Evolutionary conservation across 2,888 invertebrate genomes (phyloP), one percentile per base, ranked within the genome.

Genomic region (Acrocyrtus sp.): DNA sequence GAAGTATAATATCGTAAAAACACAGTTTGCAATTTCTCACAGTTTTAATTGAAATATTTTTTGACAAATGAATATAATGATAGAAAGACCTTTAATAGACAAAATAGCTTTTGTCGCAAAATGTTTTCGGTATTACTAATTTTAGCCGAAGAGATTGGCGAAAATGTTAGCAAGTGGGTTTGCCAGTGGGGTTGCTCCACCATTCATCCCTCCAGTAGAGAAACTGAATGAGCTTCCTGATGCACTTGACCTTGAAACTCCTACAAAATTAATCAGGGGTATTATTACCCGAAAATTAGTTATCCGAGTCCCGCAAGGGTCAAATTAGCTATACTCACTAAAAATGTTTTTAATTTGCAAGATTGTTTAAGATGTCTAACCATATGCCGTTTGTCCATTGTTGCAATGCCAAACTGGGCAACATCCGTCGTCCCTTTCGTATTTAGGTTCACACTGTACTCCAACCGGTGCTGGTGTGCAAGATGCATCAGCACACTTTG

Each of bases 331-430:
- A 27, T 22, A 50, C 10, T 19, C 50, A 50, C 8, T 22, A 8
- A 10, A n/a, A 17, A 5, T n/a, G 5, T n/a, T 45, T n/a, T 45
- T 22, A 50, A 50, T 50, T 22, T n/a, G n/a, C 5, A 6, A 45
- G 5, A 45, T 6, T 8, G 22, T 53, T 22, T 34, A 34, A 34
- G 34, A 12, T 12, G 26, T 12, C n/a, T 57, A 45, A 69, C 69
- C 69, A 27, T 62, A 69, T 22, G 48, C 56, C 19, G 54, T 54
- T 27, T 47, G 43, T 39, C 74, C 74, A 60, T 69, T 60, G 10
- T 15, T 39, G 51, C 77, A 77, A 29, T 65, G 21, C 77, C 77
- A 77, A 10, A 61, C 69, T 17, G 77, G 77, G 39, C 77, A 77
- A 51, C 77, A 77, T 1, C 65, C 74, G 43, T 65, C 66, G n/a